Conservation (phyloP, 2,888 invertebrate species). For the Callosobruchus maculatus region DNA sequence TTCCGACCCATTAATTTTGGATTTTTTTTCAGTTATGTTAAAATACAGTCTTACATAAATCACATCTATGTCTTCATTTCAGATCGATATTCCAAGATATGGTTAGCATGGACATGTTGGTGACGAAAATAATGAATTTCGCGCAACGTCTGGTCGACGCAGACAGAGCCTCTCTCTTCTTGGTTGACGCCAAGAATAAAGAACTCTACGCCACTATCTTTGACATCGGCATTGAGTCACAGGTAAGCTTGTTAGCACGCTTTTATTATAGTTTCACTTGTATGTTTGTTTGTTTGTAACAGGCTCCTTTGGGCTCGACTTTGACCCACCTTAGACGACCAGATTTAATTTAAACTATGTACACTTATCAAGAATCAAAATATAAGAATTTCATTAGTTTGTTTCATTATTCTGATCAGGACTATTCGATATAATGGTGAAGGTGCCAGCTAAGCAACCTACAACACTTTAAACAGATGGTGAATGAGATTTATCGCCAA, state of each 20-base stretch:
- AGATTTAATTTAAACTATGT: too few species aligned
- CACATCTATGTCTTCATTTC: slow-evolving; percentile 27
- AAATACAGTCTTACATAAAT: neutral
- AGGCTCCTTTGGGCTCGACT: too few species aligned
- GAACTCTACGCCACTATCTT: slow-evolving; percentile 82
- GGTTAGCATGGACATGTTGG: slow-evolving; percentile 76
- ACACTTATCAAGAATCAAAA: too few species aligned
- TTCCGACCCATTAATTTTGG: neutral
- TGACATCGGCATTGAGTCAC: slow-evolving; percentile 56
- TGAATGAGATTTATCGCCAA: too few species aligned
- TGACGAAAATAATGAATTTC: slow-evolving; percentile 79
- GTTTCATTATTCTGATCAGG: too few species aligned
- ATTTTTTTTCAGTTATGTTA: too few species aligned
- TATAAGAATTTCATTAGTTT: too few species aligned
- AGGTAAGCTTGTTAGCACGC: neutral
- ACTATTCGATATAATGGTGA: too few species aligned
- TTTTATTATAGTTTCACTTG: slow-evolving; percentile 4
- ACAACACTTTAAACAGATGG: too few species aligned
- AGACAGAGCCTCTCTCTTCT: slow-evolving; percentile 78
- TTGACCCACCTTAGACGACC: too few species aligned
- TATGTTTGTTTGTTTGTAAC: too few species aligned
- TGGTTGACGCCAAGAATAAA: slow-evolving; percentile 68
- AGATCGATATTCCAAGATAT: slow-evolving; percentile 87
- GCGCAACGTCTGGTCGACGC: slow-evolving; percentile 79
- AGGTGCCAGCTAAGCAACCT: too few species aligned